These are phyloP conservation scores for Sebastes flavidus DNA, from an alignment of 2,797 vertebrate genomes.

Conservation along the genomic window DNA sequence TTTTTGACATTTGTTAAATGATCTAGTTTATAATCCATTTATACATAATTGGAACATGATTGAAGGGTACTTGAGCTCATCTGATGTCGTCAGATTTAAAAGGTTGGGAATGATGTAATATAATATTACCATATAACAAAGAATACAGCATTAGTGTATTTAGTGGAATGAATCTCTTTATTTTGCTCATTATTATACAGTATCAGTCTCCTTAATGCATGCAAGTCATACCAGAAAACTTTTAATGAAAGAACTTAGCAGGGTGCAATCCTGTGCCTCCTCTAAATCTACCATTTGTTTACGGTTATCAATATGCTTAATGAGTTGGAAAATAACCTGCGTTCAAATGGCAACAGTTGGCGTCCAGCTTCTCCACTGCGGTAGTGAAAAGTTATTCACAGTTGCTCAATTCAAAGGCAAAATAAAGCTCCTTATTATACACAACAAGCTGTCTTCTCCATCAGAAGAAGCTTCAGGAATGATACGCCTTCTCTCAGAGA, in stretches of 20 bases:
- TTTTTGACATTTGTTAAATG: not conserved
- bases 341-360: slow-evolving; percentile 56
- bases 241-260: slow-evolving; percentile 49
- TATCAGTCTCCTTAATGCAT: slow-evolving; percentile 28
- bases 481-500: slow-evolving; percentile 22
- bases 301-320: slow-evolving; percentile 60
- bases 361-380: slow-evolving; percentile 48
- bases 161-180: not conserved
- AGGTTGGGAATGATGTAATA: not conserved
- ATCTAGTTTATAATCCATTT: not conserved
- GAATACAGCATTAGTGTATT: not conserved
- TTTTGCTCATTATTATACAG: not conserved
- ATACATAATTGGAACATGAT: not conserved
- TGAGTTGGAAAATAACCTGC: slow-evolving; percentile 67
- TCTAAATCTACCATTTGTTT: slow-evolving; percentile 61
- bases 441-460: slow-evolving; percentile 36
- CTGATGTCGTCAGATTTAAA: not conserved
- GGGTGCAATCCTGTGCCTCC: slow-evolving; percentile 1
- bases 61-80: not conserved
- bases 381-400: slow-evolving; percentile 46
- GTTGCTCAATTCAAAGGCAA: slow-evolving; percentile 55
- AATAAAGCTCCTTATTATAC: slow-evolving; percentile 47
- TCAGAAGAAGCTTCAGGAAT: slow-evolving; percentile 42
- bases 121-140: not conserved
- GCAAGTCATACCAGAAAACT: slow-evolving; percentile 23